A percentile compares a stretch with the other conserved stretches of the same genome.
Evolutionary conservation across 2,888 invertebrate species (phyloP).

Genomic region (Latheticus oryzae): DNA sequence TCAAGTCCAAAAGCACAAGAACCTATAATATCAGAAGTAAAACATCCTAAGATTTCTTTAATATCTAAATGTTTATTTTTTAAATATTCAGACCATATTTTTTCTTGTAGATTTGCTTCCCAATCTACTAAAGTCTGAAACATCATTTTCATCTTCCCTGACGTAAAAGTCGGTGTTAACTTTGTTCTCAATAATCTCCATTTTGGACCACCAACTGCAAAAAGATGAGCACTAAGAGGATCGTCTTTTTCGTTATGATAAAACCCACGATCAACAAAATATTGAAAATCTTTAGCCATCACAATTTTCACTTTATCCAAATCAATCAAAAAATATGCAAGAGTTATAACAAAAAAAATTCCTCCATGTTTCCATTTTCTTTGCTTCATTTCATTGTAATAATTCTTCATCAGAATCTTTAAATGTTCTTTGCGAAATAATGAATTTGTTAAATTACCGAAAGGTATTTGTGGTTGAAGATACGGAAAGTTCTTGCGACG

Average conservation of each 20-base stretch:
- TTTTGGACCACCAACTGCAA: conserved; percentile 9
- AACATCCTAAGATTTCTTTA: conserved; percentile 4
- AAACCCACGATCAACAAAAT: conserved; percentile 37
- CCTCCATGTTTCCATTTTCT: conserved; percentile 34
- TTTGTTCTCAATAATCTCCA: conserved; percentile 6
- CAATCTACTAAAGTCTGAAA: conserved; percentile 9
- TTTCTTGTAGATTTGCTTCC: background rate
- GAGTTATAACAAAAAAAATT: conserved; percentile 21
- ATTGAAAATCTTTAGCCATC: conserved; percentile 38
- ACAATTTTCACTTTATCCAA: conserved; percentile 38
- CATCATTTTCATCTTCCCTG: conserved; percentile 5
- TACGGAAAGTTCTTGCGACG: conserved; percentile 12
- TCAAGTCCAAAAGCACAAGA: conserved; percentile 72
- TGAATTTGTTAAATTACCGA: conserved; percentile 27
- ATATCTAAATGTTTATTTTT: background rate
- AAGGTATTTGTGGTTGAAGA: conserved; percentile 25
- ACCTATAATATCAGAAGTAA: conserved; percentile 61
- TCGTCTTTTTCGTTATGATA: conserved; percentile 34
- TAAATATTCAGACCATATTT: background rate
- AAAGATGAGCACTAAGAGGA: conserved; percentile 24
- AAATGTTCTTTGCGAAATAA: conserved; percentile 8
- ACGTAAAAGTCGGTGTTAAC: conserved; percentile 4
- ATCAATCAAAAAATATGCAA: conserved; percentile 22
- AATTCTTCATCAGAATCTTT: conserved; percentile 6
- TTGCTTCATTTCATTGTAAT: conserved; percentile 27